These are phyloP conservation scores for Alentia gelatinosa DNA, from an alignment of 2,888 invertebrate species.

Conservation along the genomic window DNA sequence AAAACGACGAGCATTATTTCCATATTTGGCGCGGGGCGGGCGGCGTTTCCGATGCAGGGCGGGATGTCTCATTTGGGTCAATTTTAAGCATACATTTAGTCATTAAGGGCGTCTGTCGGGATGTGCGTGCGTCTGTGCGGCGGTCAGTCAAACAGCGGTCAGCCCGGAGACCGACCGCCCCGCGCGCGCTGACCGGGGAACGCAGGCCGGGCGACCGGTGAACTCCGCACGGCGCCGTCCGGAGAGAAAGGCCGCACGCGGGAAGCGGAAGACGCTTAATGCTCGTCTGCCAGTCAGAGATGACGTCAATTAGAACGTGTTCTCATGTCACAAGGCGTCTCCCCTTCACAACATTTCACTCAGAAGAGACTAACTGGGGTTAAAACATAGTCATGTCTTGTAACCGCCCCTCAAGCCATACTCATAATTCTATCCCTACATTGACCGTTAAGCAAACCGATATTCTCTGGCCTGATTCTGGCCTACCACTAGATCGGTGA, in stretches of 20 bases:
- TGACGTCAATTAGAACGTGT: too few species aligned
- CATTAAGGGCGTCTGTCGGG: conserved; percentile 18
- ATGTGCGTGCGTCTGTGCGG: neutral
- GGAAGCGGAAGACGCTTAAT: neutral
- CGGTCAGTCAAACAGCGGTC: neutral
- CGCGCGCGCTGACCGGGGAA: neutral
- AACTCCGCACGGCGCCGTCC: neutral
- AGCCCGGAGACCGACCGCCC: neutral
- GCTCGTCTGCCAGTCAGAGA: too few species aligned
- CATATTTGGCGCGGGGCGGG: neutral
- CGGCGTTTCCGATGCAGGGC: neutral
- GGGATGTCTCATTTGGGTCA: conserved; percentile 18
- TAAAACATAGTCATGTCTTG: too few species aligned
- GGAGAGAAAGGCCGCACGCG: neutral
- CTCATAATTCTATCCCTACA: too few species aligned
- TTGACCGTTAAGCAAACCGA: too few species aligned
- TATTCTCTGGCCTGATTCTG: too few species aligned
- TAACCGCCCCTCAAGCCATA: too few species aligned
- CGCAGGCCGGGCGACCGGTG: neutral
- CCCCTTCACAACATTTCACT: too few species aligned
- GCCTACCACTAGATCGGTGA: too few species aligned
- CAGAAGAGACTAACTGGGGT: too few species aligned
- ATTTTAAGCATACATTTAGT: conserved; percentile 42
- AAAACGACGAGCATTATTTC: conserved; percentile 15
- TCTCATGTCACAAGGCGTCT: too few species aligned